Conservation (phyloP, 1,140 invertebrate genomes). For the Dryas iulia region DNA sequence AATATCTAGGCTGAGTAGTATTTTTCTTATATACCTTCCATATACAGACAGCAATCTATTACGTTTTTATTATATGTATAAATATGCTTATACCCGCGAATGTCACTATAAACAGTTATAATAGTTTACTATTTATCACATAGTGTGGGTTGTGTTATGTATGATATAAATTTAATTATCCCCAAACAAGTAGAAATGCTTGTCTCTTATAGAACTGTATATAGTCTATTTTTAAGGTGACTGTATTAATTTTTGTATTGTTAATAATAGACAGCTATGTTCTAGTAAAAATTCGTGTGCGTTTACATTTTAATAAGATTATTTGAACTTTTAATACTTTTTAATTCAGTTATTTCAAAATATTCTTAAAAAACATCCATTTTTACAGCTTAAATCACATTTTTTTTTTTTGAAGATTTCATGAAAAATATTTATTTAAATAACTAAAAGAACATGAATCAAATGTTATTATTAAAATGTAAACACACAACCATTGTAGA, state of each 20-base stretch:
- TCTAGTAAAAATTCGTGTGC: conserved; percentile 21
- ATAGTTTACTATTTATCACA: conserved; percentile 60
- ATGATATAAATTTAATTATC: conserved; percentile 67
- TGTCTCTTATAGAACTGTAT: conserved; percentile 70
- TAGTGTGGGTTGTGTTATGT: conserved; percentile 79
- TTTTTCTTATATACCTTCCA: too few species aligned
- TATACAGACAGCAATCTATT: too few species aligned
- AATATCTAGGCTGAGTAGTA: too few species aligned
- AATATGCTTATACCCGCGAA: conserved; percentile 27
- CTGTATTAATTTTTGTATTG: conserved; percentile 38
- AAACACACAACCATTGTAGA: conserved; percentile 21
- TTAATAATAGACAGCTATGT: conserved; percentile 33
- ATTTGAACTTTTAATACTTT: too few species aligned
- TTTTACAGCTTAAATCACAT: too few species aligned
- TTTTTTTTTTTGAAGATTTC: too few species aligned
- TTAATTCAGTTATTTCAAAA: too few species aligned
- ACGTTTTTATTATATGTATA: too few species aligned
- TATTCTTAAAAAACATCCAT: too few species aligned
- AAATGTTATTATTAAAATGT: background rate
- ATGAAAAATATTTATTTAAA: too few species aligned
- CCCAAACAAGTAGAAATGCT: conserved; percentile 69
- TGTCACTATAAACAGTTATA: conserved; percentile 47
- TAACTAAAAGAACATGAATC: too few species aligned
- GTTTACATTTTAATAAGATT: conserved; percentile 6
- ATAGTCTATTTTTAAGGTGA: conserved; percentile 54